Evolutionary conservation across 2,797 vertebrate genomes (phyloP).

Genomic region (Novumbra hubbsi): DNA sequence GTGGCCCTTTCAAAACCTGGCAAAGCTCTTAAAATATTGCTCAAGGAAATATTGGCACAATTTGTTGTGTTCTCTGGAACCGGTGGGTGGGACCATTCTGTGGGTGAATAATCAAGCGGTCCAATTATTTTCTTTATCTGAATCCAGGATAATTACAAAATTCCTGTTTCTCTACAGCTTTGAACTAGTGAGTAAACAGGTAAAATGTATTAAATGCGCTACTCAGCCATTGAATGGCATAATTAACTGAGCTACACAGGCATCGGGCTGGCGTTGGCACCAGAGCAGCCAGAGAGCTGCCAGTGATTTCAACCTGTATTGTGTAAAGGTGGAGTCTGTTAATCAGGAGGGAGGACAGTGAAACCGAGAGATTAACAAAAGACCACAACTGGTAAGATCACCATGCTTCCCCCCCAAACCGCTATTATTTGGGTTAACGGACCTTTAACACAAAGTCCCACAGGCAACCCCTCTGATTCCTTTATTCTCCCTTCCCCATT

Average conservation of each 20-base stretch:
- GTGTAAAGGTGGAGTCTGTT: neutral
- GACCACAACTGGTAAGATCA: neutral
- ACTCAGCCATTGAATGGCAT: neutral
- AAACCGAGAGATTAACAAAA: neutral
- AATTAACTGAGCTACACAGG: neutral
- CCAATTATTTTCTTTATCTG: neutral
- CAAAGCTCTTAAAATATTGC: too few species aligned
- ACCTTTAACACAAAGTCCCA: neutral
- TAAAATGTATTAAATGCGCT: neutral
- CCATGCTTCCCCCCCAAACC: neutral
- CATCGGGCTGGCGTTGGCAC: neutral
- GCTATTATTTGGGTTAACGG: neutral
- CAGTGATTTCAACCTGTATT: neutral
- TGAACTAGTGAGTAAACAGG: neutral
- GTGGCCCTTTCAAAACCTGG: too few species aligned
- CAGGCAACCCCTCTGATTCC: neutral
- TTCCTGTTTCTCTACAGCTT: neutral
- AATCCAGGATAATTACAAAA: neutral
- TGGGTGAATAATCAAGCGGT: neutral
- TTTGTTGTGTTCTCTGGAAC: neutral
- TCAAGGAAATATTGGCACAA: neutral
- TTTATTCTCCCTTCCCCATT: neutral
- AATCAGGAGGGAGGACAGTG: neutral
- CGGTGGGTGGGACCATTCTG: neutral
- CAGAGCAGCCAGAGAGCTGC: neutral